Conservation (phyloP, 2,113 vertebrate species). For the Cynoglossus semilaevis region DNA sequence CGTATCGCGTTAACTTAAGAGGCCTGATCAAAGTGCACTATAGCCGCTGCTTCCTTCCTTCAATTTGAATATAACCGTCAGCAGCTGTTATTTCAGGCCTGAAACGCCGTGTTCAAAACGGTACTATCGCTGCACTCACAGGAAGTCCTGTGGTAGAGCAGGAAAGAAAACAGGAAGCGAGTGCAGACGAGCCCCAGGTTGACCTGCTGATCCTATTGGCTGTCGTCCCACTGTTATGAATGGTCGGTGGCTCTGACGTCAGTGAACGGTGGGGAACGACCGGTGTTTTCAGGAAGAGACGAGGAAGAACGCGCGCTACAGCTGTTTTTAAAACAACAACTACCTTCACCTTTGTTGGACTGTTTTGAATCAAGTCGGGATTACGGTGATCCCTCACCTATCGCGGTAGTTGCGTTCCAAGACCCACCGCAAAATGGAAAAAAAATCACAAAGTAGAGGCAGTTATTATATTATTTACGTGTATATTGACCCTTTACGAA, state of each 20-base stretch:
- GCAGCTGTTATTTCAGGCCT: slow-evolving; percentile 51
- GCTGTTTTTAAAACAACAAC: background rate
- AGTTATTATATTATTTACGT: too few species aligned
- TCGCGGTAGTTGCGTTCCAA: too few species aligned
- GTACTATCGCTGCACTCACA: slow-evolving; percentile 64
- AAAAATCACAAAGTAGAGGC: too few species aligned
- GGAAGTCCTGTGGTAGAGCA: slow-evolving; percentile 67
- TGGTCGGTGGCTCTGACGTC: slow-evolving; percentile 24
- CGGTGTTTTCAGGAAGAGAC: slow-evolving; percentile 22
- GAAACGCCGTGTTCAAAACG: slow-evolving; percentile 24
- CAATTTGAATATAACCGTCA: slow-evolving; percentile 17
- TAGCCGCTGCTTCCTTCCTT: slow-evolving; percentile 9
- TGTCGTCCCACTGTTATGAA: slow-evolving; percentile 21
- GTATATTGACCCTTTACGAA: too few species aligned
- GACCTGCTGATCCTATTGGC: slow-evolving; percentile 29
- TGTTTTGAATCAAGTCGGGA: background rate
- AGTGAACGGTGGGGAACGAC: background rate
- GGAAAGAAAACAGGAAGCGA: slow-evolving; percentile 81
- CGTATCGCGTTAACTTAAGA: background rate
- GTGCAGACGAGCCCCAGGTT: slow-evolving; percentile 36
- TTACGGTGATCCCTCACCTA: too few species aligned
- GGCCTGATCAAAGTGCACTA: slow-evolving; percentile 22
- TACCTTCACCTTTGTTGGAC: background rate
- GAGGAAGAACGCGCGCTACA: slow-evolving; percentile 22
- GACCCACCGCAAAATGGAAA: too few species aligned